Base-by-base conservation (phyloP, 1,140 invertebrate species). In the Pachyrhynchus sulphureomaculatus region DNA sequence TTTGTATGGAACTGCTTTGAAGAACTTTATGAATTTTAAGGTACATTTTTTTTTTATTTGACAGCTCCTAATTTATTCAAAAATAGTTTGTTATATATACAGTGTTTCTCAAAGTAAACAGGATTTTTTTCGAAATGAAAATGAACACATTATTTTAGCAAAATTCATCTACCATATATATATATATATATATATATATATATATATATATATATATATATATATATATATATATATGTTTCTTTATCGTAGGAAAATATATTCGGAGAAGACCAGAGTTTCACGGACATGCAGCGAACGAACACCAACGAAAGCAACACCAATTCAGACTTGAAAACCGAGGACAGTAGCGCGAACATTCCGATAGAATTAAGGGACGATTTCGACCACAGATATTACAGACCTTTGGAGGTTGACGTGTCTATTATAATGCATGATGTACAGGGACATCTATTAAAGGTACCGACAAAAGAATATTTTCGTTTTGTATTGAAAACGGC, bases 381-480 rank as follows among this genome's bases (percentile, higher is more conserved):
- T 2, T 91, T 95, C 66, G 96, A 99, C 81, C 87, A 91, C 8
- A 79, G 95, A 45, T 79, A 87, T 9, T 96, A 95, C 77, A 79
- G 95, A 26, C 92, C 95, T 1, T 78, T 98, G 32, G 88, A 95
- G 70, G 94, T 98, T 1, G 90, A 87, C 15, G 91, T 98, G 1
- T 93, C 92, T 1, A 86, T 97, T n/a, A 95, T 92, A 15, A 88
- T 98, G 71, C 94, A 98, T 68, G 94, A 98, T 69, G 90, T 98
- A 57, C 93, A 96, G 74, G 95, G 88, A 1, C 95, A 99, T 82
- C 76, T 95, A 34, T 83, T 95, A 18, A 95, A 91, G 71, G 83
- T 84, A 73, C 49, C 15, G 9, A 15, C 15, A 29, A 36, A 39
- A n/a, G 8, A 15, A 2, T 2, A 0, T 24, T 48, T 24, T 13